Conservation (phyloP, 2,888 invertebrate species). For the Drosophila anomelani region DNA sequence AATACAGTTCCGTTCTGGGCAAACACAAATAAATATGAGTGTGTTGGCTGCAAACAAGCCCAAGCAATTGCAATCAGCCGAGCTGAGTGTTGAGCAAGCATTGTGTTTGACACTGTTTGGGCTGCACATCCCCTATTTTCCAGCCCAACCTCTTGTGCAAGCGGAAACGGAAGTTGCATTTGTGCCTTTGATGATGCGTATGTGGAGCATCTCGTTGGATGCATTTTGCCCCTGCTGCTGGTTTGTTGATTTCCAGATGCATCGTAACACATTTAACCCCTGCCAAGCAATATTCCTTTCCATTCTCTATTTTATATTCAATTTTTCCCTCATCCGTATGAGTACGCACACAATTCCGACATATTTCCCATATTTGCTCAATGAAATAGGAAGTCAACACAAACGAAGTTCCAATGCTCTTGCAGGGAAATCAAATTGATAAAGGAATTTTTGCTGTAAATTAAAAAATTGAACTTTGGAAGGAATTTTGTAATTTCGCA, state of each 20-base stretch:
- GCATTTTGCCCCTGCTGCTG: constrained; percentile 34
- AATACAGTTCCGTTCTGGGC: constrained; percentile 51
- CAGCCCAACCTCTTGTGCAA: constrained; percentile 24
- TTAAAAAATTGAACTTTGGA: no score
- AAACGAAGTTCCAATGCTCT: not conserved
- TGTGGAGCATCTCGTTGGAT: constrained; percentile 43
- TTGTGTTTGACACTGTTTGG: constrained; percentile 72
- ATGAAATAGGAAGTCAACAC: constrained; percentile 2
- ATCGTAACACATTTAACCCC: constrained; percentile 47
- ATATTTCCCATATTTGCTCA: constrained; percentile 24
- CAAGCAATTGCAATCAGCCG: constrained; percentile 66
- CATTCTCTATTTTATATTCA: constrained; percentile 13
- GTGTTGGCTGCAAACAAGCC: constrained; percentile 64
- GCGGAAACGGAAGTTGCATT: constrained; percentile 72
- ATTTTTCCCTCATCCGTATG: constrained; percentile 48
- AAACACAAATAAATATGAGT: constrained; percentile 31
- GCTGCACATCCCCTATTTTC: constrained; percentile 6
- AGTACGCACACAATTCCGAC: constrained; percentile 55
- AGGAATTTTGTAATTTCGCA: not conserved
- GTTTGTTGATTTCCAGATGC: constrained; percentile 43
- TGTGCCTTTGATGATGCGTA: constrained; percentile 69
- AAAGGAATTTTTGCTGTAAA: not conserved
- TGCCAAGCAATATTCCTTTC: constrained; percentile 58
- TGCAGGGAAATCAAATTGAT: not conserved
- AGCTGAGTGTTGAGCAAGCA: constrained; percentile 75